Percentiles rank a stretch among this genome's conserved stretches.
Conservation (phyloP, 2,888 invertebrate species). For the Hofmannophila pseudospretella region DNA sequence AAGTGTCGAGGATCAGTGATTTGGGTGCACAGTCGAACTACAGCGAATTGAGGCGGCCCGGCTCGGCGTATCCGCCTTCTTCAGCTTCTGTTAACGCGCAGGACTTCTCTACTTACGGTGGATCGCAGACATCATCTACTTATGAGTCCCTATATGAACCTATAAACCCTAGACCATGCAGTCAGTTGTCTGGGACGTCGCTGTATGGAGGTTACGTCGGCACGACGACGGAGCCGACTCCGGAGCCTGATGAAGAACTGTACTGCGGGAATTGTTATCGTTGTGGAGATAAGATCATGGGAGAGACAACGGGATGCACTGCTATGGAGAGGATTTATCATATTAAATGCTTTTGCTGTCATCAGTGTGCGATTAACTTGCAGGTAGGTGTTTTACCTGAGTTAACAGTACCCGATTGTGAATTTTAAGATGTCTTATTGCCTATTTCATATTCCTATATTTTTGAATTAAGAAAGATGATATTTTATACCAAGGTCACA, state of each 20-base stretch:
- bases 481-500: too few species aligned
- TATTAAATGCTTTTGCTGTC: conserved; percentile 96
- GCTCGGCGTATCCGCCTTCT: conserved; percentile 75
- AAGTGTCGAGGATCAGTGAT: conserved; percentile 69
- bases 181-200: conserved; percentile 79
- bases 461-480: too few species aligned
- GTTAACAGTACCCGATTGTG: too few species aligned
- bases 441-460: too few species aligned
- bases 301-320: conserved; percentile 97
- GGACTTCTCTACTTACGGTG: conserved; percentile 77
- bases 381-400: conserved; percentile 81
- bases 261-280: conserved; percentile 93
- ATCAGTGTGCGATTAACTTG: conserved; percentile 89
- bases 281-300: conserved; percentile 95
- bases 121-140: conserved; percentile 80
- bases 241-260: conserved; percentile 82
- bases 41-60: conserved; percentile 78
- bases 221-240: conserved; percentile 91
- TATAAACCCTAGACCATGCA: conserved; percentile 79
- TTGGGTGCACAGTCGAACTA: conserved; percentile 79
- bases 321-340: conserved; percentile 99
- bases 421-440: too few species aligned
- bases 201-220: conserved; percentile 78
- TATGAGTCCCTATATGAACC: conserved; percentile 82
- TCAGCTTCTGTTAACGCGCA: conserved; percentile 69